Evolutionary conservation across 2,113 vertebrate species (phyloP), one percentile per base, ranked within the genome.

Genomic region (Calonectris borealis): DNA sequence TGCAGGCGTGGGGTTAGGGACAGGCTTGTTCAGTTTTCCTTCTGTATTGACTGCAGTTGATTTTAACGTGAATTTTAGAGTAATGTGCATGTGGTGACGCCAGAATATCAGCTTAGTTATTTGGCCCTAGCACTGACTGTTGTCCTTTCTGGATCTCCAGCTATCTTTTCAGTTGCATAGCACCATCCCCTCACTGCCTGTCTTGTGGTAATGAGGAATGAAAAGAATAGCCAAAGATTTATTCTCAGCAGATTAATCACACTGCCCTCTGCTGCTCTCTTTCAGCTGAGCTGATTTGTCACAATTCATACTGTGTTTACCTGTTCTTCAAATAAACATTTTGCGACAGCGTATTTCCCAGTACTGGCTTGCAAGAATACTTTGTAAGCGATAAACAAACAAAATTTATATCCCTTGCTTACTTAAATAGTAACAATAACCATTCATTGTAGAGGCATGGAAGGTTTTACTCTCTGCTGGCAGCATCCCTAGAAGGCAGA

Each of bases 261-360:
- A 88, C 73, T 94, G 91, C 93, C 89, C 91, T 94, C 91, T 95
- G 58, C 86, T 95, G 89, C 93, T 88, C 7, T 64, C 13, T 79
- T 89, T 85, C 58, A 92, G 61, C 66, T 70, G 55, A 79, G 48
- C 46, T 73, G 46, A 69, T 90, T 83, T 91, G 69, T 86, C 40
- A 44, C 65, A 65, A n/a, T 57, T 86, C n/a, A 6, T 44, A 38
- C n/a, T 0, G 0, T 83, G 54, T 91, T 89, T 92, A 91, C 83
- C 73, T 93, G 6, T 69, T 90, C 61, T 72, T 76, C 49, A 69
- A 77, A 51, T 24, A 84, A 94, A 87, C 26, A n/a, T 89, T 93
- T 89, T 86, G 69, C 73, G 84, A 29, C 40, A 8, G 1, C 4
- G 1, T 40, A 17, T 89, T 91, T 94, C 69, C 32, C 52, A 46